Evolutionary conservation across 2,797 vertebrate species (phyloP), one percentile per base, ranked within the genome.

Genomic region (Lepidocolaptes lacrymiger): DNA sequence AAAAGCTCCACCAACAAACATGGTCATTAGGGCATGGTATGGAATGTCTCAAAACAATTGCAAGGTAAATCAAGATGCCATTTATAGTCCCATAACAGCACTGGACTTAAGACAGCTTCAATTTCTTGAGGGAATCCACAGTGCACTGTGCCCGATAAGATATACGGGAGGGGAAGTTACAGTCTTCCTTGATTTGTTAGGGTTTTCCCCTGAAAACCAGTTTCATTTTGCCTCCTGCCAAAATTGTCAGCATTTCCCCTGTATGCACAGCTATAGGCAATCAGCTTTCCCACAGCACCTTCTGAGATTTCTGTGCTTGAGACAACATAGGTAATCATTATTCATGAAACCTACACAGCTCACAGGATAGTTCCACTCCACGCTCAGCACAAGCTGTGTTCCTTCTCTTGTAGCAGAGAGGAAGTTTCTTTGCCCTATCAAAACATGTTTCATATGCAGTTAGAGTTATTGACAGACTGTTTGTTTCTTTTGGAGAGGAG

Each of bases 21-120:
- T 1, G 4, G 36, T 69, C 32, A 32, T 39, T 37, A 36, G 1
- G 44, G 10, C 37, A 32, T 0, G 0, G 23, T 27, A 48, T 22
- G 39, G 55, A 66, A 82, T 26, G 15, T 41, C 54, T 85, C 0
- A 0, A 41, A 77, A 73, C 5, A 61, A 14, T 14, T 61, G 32
- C 36, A 83, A 54, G 21, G 26, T 64, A 76, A 71, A 83, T 66
- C 34, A 49, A 73, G 19, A 52, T 30, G 9, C 69, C 3, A 4
- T 10, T 55, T 22, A 27, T 5, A 58, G 67, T 39, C 73, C 64
- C 18, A 3, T 13, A 74, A 52, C 13, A 71, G 30, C 32, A 52
- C 1, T 23, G 36, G 37, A n/a, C 46, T 85, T 61, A 27, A 0
- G 14, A 51, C 19, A 83, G 28, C 16, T 73, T 56, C 80, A 61